Percentiles rank a stretch among this genome's conserved stretches.
Conservation (phyloP, 1,140 invertebrate genomes). For the Lamellibrachia luymesi region DNA sequence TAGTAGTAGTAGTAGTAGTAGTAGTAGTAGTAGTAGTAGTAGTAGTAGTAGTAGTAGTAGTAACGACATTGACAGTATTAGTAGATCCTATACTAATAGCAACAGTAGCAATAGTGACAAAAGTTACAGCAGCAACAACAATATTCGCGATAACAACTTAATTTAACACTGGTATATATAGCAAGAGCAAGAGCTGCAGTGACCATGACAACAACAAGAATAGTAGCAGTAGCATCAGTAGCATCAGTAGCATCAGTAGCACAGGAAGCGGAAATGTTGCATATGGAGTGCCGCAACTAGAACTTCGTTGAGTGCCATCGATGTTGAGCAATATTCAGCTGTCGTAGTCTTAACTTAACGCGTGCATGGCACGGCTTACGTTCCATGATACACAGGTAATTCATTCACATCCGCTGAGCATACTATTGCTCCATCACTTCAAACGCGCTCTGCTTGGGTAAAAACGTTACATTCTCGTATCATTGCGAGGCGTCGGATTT, state of each 20-base stretch:
- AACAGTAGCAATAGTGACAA: too few species aligned
- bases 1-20: too few species aligned
- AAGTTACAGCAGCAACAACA: too few species aligned
- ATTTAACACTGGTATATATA: too few species aligned
- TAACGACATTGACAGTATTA: not conserved
- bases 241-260: too few species aligned
- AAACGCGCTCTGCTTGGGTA: not conserved
- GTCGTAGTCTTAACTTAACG: not conserved
- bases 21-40: too few species aligned
- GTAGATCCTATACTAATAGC: not conserved
- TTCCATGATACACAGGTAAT: not conserved
- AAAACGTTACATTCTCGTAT: not conserved
- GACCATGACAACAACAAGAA: too few species aligned
- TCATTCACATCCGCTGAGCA: not conserved
- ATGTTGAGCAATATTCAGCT: conserved; percentile 1
- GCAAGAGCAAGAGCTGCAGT: too few species aligned
- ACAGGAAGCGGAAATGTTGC: not conserved
- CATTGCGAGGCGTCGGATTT: not conserved
- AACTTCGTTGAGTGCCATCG: not conserved
- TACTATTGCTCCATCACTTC: not conserved
- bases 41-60: not conserved
- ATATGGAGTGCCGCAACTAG: not conserved
- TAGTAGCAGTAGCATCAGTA: too few species aligned
- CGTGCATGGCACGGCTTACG: not conserved
- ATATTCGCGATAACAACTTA: too few species aligned